phyloP scores from a whole-genome alignment of 2,113 vertebrate genomes.

The Donacobius atricapilla region DNA sequence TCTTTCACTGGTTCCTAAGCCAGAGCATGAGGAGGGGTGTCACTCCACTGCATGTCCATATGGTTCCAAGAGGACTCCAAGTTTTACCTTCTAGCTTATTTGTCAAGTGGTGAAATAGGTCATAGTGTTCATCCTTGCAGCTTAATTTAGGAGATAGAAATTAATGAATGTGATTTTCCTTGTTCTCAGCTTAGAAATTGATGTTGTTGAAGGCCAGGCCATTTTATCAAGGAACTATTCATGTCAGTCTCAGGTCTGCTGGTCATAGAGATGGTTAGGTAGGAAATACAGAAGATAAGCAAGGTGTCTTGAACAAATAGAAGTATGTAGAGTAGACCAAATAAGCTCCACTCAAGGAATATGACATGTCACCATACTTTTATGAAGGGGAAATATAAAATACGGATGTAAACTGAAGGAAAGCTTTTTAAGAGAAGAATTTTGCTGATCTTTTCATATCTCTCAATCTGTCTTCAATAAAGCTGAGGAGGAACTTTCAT shows the following conservation, averaged over 20 bases:
- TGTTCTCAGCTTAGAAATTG: background rate
- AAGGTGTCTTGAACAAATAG: background rate
- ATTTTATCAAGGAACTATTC: background rate
- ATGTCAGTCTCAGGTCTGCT: background rate
- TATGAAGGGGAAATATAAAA: background rate
- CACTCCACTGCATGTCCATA: background rate
- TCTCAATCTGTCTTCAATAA: background rate
- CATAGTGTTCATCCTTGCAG: background rate
- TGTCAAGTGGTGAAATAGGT: background rate
- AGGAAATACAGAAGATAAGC: background rate
- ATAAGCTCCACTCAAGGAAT: background rate
- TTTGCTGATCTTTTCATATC: background rate
- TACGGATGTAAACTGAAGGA: background rate
- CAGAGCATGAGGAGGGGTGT: background rate
- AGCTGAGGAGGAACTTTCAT: background rate
- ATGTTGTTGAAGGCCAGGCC: background rate
- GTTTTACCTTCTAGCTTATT: background rate
- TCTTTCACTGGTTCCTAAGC: background rate
- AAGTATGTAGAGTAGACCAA: background rate
- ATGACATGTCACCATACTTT: fast-evolving
- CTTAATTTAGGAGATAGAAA: background rate
- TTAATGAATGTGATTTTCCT: background rate
- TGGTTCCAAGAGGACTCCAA: background rate
- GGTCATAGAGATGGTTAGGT: background rate
- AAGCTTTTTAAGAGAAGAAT: background rate